Evolutionary conservation across 2,888 invertebrate species (phyloP), one percentile per base, ranked within the genome.

Genomic region (Latheticus oryzae): DNA sequence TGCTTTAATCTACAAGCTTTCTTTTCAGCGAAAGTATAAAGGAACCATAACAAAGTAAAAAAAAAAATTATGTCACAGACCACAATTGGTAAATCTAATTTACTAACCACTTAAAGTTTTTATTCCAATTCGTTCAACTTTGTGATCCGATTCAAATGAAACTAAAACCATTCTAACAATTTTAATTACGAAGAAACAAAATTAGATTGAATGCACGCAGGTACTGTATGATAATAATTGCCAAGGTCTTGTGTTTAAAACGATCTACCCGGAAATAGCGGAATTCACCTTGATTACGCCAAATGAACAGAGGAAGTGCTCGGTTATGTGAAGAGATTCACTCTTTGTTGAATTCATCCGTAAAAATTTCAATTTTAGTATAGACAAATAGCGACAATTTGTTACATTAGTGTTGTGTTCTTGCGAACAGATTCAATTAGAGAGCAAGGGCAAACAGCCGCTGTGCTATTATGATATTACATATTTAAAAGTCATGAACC

Each of bases 231-330:
- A 51, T 40, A 65, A 67, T 57, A 67, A 68, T 67, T 42, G 56
- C 53, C 71, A 71, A 71, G 71, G 71, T 62, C 68, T 67, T 63
- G 60, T 35, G 57, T 50, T n/a, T 58, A 56, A 62, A 64, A 66
- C 58, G 55, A 43, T 62, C 50, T 50, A 69, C 68, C 70, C 68
- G 71, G 70, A 71, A 71, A 65, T 54, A 40, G 56, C 59, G 53
- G 59, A 54, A 59, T 60, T 71, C 68, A 70, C 71, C 71, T 71
- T 71, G 71, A 51, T 35, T 30, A 26, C 11, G 60, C 68, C 65
- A 64, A 65, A 68, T 65, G 59, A 47, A 66, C 65, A 63, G 63
- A 68, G 70, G 68, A 69, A 67, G 66, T 52, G 52, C 58, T 28
- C 35, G 35, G 19, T 54, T 35, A 35, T 42, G 42, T 52, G 33